A percentile compares a stretch with the other conserved stretches of the same genome.
phyloP scores from a whole-genome alignment of 2,113 vertebrate species.

The Sprattus sprattus region DNA sequence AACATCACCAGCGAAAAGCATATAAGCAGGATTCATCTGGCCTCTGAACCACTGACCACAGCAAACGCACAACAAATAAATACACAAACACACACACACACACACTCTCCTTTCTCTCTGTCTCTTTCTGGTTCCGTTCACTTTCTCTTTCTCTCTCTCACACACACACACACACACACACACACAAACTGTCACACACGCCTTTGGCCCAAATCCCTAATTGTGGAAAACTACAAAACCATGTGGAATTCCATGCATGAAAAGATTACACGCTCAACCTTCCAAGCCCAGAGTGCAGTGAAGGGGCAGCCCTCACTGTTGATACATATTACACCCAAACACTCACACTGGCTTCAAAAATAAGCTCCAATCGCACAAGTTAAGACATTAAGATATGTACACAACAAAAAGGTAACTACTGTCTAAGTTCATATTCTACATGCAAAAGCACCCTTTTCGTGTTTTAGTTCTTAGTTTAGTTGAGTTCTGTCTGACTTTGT shows the following conservation, averaged over 20 bases:
- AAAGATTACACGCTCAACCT: constrained; percentile 60
- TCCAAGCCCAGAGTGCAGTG: neutral
- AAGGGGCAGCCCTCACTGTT: neutral
- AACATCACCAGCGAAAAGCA: neutral
- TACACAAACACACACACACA: neutral
- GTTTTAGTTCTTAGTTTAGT: no score
- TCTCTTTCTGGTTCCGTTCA: neutral
- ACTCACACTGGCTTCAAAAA: neutral
- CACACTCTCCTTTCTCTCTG: neutral
- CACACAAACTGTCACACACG: constrained; percentile 40
- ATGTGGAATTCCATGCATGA: constrained; percentile 57
- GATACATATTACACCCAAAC: neutral
- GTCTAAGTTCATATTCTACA: neutral
- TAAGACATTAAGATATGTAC: neutral
- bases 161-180: constrained; percentile 34
- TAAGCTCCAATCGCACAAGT: neutral
- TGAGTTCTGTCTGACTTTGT: neutral
- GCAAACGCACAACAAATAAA: neutral
- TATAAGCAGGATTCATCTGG: neutral
- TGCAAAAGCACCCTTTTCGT: neutral
- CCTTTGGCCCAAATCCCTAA: constrained; percentile 64
- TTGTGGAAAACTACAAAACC: constrained; percentile 45
- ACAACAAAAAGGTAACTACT: neutral
- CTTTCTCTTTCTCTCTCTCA: neutral
- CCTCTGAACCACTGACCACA: neutral